Evolutionary conservation across 2,888 invertebrate species (phyloP), one percentile per base, ranked within the genome.

Genomic region (Yponomeuta cagnagella): DNA sequence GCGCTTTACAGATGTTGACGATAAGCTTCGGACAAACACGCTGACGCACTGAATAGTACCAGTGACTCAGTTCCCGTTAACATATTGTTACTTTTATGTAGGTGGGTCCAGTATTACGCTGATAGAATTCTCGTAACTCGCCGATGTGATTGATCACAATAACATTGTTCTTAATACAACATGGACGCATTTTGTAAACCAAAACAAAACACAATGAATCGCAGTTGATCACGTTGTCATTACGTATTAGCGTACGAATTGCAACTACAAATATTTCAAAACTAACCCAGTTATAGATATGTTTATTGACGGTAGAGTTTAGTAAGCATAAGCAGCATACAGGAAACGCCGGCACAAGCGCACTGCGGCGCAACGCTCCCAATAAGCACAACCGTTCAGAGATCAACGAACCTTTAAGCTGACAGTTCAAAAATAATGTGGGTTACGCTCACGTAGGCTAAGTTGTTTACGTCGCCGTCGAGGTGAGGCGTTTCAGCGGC

Each of bases 361-460:
- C 52, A 52, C 30, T 52, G 23, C 52, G 48, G 68, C 80, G 78
- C 84, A 85, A 83, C 85, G 89, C 83, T 90, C 89, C 84, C 88
- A 87, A 88, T 90, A 90, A 89, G 89, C 86, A 86, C 84, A 83
- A 85, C 84, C 83, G 83, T 78, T 79, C 77, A 76, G 86, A 82
- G 92, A 84, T 86, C 92, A 88, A 86, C 84, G 92, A 90, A 89
- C 92, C 86, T 84, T 83, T 79, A 80, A 87, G 89, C 90, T 89
- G 90, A 90, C 92, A 90, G 89, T 88, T 90, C 89, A 90, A 91
- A 91, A 90, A 89, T 90, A 87, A 92, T 90, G 90, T 92, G 84
- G 92, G 92, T 90, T 91, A 91, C 90, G 92, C 87, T 91, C 90
- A 88, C 86, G 90, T 89, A 83, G 89, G 84, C 90, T 90, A 90